Conservation (phyloP, 2,797 vertebrate genomes). For the Petrocephalus schoutedeni region DNA sequence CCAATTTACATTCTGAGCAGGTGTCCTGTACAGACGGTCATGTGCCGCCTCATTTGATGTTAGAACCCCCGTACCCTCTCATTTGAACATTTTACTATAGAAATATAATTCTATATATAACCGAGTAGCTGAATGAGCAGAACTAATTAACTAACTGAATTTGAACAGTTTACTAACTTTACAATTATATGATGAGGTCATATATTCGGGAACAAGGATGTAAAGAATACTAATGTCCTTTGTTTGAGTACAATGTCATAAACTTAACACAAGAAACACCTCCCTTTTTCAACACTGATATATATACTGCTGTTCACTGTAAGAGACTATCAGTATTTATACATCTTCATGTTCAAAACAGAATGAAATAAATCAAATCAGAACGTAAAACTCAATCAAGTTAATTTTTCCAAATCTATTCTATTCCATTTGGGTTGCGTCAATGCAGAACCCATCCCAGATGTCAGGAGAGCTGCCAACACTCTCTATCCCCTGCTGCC, state of each 20-base stretch:
- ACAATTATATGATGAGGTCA: not conserved
- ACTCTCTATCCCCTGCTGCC: not conserved
- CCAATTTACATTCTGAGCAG: not conserved
- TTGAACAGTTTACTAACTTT: not conserved
- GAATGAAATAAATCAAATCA: not conserved
- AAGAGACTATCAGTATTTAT: not conserved
- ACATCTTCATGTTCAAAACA: not conserved
- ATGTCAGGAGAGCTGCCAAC: slow-evolving; percentile 1
- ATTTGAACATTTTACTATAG: not conserved
- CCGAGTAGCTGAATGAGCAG: not conserved
- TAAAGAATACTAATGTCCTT: not conserved
- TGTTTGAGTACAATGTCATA: not conserved
- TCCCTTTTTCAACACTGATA: not conserved
- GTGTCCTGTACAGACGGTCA: not conserved
- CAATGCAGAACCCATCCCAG: not conserved
- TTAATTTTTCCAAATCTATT: not conserved
- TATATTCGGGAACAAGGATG: not conserved
- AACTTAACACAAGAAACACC: not conserved
- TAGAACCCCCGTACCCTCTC: not conserved
- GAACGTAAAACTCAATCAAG: not conserved
- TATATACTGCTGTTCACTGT: not conserved
- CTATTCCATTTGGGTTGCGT: not conserved
- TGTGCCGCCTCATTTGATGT: not conserved
- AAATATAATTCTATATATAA: not conserved
- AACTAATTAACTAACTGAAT: not conserved